Conservation (phyloP, 2,113 vertebrate genomes). For the Hassar affinis region DNA sequence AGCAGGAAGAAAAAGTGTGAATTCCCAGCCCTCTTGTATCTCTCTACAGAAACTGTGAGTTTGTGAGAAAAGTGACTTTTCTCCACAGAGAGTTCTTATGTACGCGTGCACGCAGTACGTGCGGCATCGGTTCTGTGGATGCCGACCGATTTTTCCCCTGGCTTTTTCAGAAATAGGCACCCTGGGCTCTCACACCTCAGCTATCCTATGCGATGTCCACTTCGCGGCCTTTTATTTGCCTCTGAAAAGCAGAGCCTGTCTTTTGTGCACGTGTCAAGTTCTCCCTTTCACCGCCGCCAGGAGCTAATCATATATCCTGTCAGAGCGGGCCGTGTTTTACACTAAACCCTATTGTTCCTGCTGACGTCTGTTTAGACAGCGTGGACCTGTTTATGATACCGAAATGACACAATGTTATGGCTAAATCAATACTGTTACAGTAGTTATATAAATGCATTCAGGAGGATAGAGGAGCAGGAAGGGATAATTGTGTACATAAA, state of each 20-base stretch:
- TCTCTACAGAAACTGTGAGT: conserved; percentile 21
- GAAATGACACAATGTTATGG: conserved; percentile 46
- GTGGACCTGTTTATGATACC: conserved; percentile 51
- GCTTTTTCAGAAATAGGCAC: conserved; percentile 38
- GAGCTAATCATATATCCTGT: conserved; percentile 52
- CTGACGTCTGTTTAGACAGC: conserved; percentile 45
- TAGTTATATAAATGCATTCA: conserved; percentile 46
- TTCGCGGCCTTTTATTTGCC: conserved; percentile 51
- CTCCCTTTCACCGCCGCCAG: conserved; percentile 18
- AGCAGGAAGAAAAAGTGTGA: conserved; percentile 11
- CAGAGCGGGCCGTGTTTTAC: conserved; percentile 45
- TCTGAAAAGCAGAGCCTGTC: conserved; percentile 48
- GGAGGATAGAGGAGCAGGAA: conserved; percentile 22
- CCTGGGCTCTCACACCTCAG: conserved; percentile 31
- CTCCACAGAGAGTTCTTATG: neutral
- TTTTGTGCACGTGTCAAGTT: conserved; percentile 41
- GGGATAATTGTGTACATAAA: conserved; percentile 53
- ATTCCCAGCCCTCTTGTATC: conserved; percentile 15
- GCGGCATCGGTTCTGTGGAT: conserved; percentile 25
- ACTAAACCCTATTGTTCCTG: conserved; percentile 45
- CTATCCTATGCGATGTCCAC: conserved; percentile 51
- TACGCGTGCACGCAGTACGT: neutral
- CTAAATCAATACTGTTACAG: conserved; percentile 50
- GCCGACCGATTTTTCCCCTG: conserved; percentile 19
- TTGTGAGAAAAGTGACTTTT: conserved; percentile 26